Base-by-base conservation (phyloP, 1,140 invertebrate genomes). In the Arctopsyche grandis region DNA sequence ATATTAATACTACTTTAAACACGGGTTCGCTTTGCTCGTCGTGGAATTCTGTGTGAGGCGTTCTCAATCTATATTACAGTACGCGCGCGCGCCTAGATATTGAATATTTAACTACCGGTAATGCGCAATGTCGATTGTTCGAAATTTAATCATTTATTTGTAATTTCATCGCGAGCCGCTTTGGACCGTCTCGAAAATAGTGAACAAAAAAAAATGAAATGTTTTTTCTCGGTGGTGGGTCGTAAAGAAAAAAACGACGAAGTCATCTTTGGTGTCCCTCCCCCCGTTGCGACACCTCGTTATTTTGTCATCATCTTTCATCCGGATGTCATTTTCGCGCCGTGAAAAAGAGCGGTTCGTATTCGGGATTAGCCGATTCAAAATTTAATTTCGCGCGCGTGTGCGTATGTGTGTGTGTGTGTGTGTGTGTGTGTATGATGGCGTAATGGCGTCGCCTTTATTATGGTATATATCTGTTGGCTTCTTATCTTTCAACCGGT, bases 301-400 rank as follows among this genome's bases (percentile, higher is more conserved):
- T 83, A 83, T 83, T 83, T 81, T 81, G 82, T 81, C 82, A 81
- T 83, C 83, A 84, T 85, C 84, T 83, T 86, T 86, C 84, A 84
- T 84, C 84, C 83, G 82, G 82, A 83, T 86, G 84, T 84, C 84
- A 85, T 83, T 86, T 82, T 79, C 83, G 84, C 78, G 79, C 82
- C 79, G 71, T 80, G 79, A 84, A 84, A 83, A 81, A 83, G 74
- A 75, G 79, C 70, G 80, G 77, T 77, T 80, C 80, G 77, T 81
- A 81, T 81, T 81, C 73, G 79, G 81, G 79, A 82, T 82, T 80
- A 80, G 81, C 78, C 79, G 81, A 82, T 82, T 82, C 79, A 74
- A 75, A 82, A 82, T 82, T 82, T 82, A 82, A 82, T 80, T 82
- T 82, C 70, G 52, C 63, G 24, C 63, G 10, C 22, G 24, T 52